phyloP scores from a whole-genome alignment of 2,888 invertebrate species.

The Minunthozetes semirufus region DNA sequence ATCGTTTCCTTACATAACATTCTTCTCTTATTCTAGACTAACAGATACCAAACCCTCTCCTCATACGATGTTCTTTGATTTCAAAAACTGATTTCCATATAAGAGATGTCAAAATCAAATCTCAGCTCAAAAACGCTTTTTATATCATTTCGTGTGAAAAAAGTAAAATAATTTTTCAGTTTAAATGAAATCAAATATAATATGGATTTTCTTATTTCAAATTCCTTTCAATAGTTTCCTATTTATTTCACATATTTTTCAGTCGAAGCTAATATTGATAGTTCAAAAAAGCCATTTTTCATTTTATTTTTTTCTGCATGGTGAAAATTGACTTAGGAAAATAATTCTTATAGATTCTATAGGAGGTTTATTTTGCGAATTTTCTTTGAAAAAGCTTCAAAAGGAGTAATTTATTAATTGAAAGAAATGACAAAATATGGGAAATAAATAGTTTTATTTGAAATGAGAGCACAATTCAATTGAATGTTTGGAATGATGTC shows the following conservation, averaged over 20 bases:
- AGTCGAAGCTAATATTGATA: no score
- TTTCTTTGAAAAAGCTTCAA: background rate
- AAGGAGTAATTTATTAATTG: no score
- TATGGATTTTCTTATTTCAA: no score
- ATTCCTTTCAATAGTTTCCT: no score
- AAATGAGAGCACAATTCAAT: slow-evolving; percentile 5
- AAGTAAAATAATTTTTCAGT: background rate
- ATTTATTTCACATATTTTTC: no score
- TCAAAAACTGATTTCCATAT: slow-evolving; percentile 16
- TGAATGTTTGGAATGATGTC: slow-evolving; percentile 20
- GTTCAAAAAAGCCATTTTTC: no score
- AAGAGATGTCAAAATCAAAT: slow-evolving; percentile 24
- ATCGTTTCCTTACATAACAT: background rate
- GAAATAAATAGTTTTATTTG: background rate
- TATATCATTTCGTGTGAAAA: background rate
- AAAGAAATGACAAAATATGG: background rate
- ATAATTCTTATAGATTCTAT: no score
- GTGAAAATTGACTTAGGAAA: no score
- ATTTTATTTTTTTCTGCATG: no score
- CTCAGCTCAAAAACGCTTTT: background rate
- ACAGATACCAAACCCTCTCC: background rate
- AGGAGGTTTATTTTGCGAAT: no score
- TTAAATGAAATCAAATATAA: slow-evolving; percentile 8
- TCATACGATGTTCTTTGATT: background rate
- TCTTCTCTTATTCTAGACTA: background rate